Evolutionary conservation across 2,113 vertebrate species (phyloP).

Genomic region (Chamaetylas fuelleborni): DNA sequence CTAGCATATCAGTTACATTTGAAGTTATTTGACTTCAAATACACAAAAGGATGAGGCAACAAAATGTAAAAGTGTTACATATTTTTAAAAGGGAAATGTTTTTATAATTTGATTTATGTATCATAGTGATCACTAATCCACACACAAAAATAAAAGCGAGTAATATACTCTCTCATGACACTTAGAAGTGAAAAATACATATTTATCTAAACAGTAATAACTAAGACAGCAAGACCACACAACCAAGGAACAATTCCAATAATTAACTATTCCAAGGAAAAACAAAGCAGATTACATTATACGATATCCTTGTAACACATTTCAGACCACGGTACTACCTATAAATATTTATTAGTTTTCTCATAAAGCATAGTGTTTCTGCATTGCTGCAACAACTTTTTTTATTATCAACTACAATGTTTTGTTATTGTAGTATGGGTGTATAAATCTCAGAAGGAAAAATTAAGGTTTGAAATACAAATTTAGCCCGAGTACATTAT

Average conservation of each 20-base stretch:
- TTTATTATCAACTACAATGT: not conserved
- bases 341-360: not conserved
- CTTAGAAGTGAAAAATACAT: not conserved
- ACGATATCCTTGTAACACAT: not conserved
- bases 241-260: not conserved
- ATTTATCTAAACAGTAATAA: not conserved
- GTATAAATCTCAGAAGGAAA: not conserved
- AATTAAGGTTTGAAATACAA: not conserved
- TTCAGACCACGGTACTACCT: not conserved
- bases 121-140: not conserved
- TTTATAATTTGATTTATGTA: not conserved
- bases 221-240: not conserved
- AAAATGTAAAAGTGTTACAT: not conserved
- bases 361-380: not conserved
- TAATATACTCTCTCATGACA: not conserved
- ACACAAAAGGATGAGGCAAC: not conserved
- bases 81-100: not conserved
- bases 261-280: not conserved
- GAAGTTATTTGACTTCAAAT: not conserved
- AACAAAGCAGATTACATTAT: not conserved
- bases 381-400: not conserved
- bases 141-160: not conserved
- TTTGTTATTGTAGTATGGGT: not conserved
- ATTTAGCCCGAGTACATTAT: not conserved
- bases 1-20: not conserved